phyloP scores from a whole-genome alignment of 1,140 invertebrate genomes.

The Heliconius himera region DNA sequence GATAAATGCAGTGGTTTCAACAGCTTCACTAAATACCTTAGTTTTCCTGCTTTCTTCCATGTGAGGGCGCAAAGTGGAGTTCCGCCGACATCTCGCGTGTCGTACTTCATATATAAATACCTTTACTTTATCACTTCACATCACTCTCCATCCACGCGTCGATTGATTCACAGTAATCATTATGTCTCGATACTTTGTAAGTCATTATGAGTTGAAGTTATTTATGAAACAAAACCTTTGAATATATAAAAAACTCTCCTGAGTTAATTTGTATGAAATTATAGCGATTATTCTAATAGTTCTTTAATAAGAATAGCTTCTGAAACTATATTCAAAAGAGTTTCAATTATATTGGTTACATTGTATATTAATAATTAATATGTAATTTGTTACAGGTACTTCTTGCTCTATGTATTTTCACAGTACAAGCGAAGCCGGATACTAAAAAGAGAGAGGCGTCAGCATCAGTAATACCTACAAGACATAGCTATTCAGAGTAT shows the following conservation, averaged over 20 bases:
- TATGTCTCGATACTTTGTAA: constrained; percentile 53
- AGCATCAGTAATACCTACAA: constrained; percentile 48
- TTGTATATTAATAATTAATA: too few species aligned
- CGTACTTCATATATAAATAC: constrained; percentile 61
- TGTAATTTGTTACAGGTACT: constrained; percentile 21
- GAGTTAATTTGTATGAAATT: too few species aligned
- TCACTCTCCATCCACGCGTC: constrained; percentile 52
- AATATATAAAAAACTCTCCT: too few species aligned
- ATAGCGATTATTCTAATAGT: too few species aligned
- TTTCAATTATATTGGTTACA: not conserved
- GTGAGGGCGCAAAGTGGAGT: constrained; percentile 44
- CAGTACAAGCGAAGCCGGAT: constrained; percentile 32
- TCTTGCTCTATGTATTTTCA: constrained; percentile 44
- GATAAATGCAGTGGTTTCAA: not conserved
- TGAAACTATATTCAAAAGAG: not conserved
- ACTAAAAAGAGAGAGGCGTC: constrained; percentile 40
- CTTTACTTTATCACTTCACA: constrained; percentile 41
- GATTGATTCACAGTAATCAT: constrained; percentile 33
- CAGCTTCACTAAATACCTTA: constrained; percentile 18
- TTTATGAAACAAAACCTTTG: too few species aligned
- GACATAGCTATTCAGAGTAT: constrained; percentile 64
- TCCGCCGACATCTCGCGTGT: constrained; percentile 51
- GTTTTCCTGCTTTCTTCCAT: constrained; percentile 50
- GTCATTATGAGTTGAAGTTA: constrained; percentile 6
- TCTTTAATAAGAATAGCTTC: not conserved